Evolutionary conservation across 1,140 invertebrate genomes (phyloP), one percentile per base, ranked within the genome.

Genomic region (Formica exsecta): DNA sequence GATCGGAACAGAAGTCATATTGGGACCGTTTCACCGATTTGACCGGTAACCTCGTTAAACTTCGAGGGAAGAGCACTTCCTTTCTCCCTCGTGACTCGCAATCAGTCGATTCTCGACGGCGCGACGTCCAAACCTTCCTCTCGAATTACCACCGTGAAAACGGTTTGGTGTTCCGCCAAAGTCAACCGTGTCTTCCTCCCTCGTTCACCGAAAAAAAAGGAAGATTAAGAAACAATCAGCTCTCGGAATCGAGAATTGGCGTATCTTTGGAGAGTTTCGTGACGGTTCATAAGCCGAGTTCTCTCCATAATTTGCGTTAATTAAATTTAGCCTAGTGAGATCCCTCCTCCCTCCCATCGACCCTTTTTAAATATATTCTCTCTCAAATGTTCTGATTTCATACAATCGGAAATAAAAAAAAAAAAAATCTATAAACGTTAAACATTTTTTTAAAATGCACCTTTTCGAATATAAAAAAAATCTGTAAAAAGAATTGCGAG

Each of bases 91-190:
- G 84, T 86, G 87, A 76, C 88, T 89, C 76, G 87, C 87, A 88
- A 89, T 89, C 88, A 89, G 83, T 75, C 88, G 75, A 80, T 85
- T 89, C 88, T 89, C 74, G 48, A 80, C 54, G 75, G 19, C 75
- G 36, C 51, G 51, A 36, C 66, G 87, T 76, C 76, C 87, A 65
- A 79, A 89, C 76, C 84, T 89, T 89, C 76, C 88, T 86, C 85
- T 89, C 71, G 71, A 89, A 89, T 89, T 89, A 89, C 71, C 64
- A 54, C 54, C 66, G 68, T 85, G 80, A 85, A 48, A 61, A 71
- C 54, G 19, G 9, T 64, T 25, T 25, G 29, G 25, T 61, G 61
- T 48, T 19, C 64, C 57, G 77, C 25, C 32, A 65, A 41, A 85
- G 73, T 71, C 79, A 65, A 89, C 38, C 44, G 38, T 59, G 32